Conservation (phyloP, 1,140 invertebrate genomes). For the Helicorthomorpha holstii region DNA sequence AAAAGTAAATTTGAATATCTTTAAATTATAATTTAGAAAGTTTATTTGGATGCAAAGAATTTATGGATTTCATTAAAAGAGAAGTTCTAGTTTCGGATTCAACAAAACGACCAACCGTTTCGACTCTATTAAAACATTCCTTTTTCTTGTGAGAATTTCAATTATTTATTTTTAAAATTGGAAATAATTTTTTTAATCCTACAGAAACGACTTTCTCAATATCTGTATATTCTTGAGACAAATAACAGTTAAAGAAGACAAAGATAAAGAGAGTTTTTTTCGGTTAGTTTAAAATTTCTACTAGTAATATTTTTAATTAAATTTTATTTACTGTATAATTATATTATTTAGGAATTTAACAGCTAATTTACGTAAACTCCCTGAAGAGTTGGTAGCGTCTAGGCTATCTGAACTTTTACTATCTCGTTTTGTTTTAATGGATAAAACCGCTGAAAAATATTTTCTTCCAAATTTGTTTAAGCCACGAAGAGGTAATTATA, state of each 20-base stretch:
- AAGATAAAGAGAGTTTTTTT: constrained; percentile 60
- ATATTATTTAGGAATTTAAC: constrained; percentile 10
- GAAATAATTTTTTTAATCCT: constrained; percentile 36
- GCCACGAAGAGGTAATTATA: constrained; percentile 42
- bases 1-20: neutral
- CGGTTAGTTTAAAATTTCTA: constrained; percentile 19
- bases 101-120: constrained; percentile 32
- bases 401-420: constrained; percentile 54
- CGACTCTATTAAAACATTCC: neutral
- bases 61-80: constrained; percentile 44
- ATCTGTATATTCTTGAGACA: constrained; percentile 64
- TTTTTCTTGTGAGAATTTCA: neutral
- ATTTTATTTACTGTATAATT: neutral
- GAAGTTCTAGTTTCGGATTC: constrained; percentile 40
- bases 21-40: constrained; percentile 22
- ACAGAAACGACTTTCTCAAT: constrained; percentile 58
- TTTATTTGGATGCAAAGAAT: constrained; percentile 43
- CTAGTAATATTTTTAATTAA: neutral
- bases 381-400: constrained; percentile 56
- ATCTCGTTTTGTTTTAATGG: constrained; percentile 61
- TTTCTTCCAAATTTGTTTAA: constrained; percentile 54
- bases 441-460: constrained; percentile 51
- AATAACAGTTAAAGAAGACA: constrained; percentile 52
- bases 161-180: neutral
- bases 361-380: constrained; percentile 38